phyloP scores from a whole-genome alignment of 2,797 vertebrate genomes.

The Lepilemur septentrionalis region DNA sequence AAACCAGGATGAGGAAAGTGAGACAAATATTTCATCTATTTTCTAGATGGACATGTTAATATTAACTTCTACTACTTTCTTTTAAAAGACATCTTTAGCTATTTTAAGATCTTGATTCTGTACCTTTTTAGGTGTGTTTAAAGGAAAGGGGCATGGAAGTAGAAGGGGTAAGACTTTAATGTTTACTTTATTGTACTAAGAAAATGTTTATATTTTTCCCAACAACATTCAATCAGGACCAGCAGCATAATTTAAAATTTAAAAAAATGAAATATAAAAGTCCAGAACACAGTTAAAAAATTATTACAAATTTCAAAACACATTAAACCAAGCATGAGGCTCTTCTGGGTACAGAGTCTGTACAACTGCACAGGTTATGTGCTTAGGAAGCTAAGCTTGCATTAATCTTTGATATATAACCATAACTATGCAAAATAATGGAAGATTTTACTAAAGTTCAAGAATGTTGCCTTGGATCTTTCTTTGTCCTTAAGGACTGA shows the following conservation, averaged over 20 bases:
- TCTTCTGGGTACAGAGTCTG: fast-evolving
- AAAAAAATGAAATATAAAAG: background rate
- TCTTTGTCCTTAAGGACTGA: background rate
- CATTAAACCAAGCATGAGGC: background rate
- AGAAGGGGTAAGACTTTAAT: background rate
- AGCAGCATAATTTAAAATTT: background rate
- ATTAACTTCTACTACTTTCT: conserved; percentile 32
- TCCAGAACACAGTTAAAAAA: background rate
- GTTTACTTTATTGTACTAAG: background rate
- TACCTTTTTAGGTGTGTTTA: background rate
- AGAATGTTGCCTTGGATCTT: background rate
- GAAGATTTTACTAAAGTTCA: background rate
- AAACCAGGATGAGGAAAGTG: conserved; percentile 5
- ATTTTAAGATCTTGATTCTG: conserved; percentile 37
- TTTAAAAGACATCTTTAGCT: conserved; percentile 31
- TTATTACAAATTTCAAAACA: background rate
- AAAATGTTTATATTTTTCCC: conserved; percentile 30
- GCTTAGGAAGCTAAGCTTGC: background rate
- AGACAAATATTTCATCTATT: conserved; percentile 47
- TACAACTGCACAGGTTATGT: background rate
- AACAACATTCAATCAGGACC: background rate
- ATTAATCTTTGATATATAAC: background rate
- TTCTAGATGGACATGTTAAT: conserved; percentile 40
- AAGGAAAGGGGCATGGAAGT: background rate
- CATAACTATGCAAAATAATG: background rate